Base-by-base conservation (phyloP, 2,888 invertebrate species). In the Catonia carolina region DNA sequence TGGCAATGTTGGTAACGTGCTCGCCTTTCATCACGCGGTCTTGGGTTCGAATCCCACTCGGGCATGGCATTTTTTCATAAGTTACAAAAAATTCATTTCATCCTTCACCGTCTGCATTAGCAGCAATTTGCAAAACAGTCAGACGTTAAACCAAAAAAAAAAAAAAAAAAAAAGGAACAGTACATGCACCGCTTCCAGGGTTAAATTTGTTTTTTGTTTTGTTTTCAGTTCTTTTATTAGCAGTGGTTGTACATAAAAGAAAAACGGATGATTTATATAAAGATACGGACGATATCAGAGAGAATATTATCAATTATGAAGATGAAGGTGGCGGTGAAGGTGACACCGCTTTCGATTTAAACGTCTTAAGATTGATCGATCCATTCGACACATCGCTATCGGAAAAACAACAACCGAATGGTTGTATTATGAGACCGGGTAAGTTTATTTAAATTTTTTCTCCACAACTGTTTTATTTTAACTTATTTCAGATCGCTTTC, bases 311-410 rank as follows among this genome's bases (percentile, higher is more conserved):
- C 66, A 92, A 93, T 66, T 98, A 99, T 69, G 93, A 95, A 69
- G 97, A 98, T 68, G 98, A 99, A 73, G 98, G 98, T 14, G 97
- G 97, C 70, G 98, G 98, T 70, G 94, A 99, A 72, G 93, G 93
- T 1, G 98, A 99, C 70, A 91, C 95, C 1, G 89, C 88, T 1
- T 95, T 90, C 73, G 93, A 95, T 71, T 78, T 95, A 58, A 86
- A 86, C 60, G 88, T 91, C 2, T 78, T 95, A 17, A 70, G 84
- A 55, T 77, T 80, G 64, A 80, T 82, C 75, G 22, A 20, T 27
- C 23, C 22, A 15, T 83, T 82, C 57, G 81, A 82, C 59, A 79
- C 78, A 45, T 63, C 66, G 1, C 59, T 64, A 23, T 62, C 60
- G 14, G 65, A 62, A 20, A 65, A 67, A 59, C 61, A 62, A 51